Evolutionary conservation across 1,140 invertebrate species (phyloP).

Genomic region (Meloidogyne floridensis): DNA sequence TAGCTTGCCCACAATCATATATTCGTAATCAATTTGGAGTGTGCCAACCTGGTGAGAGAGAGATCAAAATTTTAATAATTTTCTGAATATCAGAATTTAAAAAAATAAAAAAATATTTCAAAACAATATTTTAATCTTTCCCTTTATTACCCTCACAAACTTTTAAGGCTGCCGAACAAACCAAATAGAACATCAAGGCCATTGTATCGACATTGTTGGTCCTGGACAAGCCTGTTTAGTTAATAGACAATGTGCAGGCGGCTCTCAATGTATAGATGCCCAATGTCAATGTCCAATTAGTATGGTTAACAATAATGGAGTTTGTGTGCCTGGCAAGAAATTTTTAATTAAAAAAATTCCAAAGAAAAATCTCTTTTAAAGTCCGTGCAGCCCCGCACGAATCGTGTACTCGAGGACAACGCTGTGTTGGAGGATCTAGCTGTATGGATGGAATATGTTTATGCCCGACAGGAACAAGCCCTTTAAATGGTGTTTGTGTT

Average conservation of each 20-base stretch:
- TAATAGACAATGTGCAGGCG: conserved; percentile 63
- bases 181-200: conserved; percentile 61
- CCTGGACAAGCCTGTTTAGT: conserved; percentile 58
- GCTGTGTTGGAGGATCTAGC: conserved; percentile 50
- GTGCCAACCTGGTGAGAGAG: conserved; percentile 53
- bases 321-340: conserved; percentile 43
- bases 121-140: too few species aligned
- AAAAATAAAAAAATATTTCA: neutral
- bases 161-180: conserved; percentile 56
- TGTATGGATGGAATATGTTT: conserved; percentile 47
- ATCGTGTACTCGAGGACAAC: conserved; percentile 44
- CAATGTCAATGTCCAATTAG: conserved; percentile 46
- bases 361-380: conserved; percentile 12
- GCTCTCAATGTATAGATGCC: conserved; percentile 52
- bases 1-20: conserved; percentile 51
- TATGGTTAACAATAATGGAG: conserved; percentile 51
- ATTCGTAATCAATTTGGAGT: conserved; percentile 56
- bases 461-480: conserved; percentile 46
- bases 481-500: conserved; percentile 48
- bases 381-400: conserved; percentile 43
- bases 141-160: neutral
- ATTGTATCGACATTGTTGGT: conserved; percentile 57
- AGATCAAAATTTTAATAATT: neutral
- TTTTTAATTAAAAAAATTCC: conserved; percentile 8
- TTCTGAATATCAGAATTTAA: neutral